Conservation (phyloP, 2,888 invertebrate genomes). For the Vanessa cardui region DNA sequence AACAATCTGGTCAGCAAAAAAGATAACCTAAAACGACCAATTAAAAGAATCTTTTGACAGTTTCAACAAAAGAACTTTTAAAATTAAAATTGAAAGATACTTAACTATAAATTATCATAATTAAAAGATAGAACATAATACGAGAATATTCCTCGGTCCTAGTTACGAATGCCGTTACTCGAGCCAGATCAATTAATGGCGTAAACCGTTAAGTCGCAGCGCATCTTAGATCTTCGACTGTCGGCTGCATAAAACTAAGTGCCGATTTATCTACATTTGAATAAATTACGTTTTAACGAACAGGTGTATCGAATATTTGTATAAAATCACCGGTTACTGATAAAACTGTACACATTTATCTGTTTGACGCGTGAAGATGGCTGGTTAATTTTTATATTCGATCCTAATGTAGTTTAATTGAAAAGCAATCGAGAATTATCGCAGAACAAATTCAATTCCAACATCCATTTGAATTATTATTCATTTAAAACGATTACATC, state of each 20-base stretch:
- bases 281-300: conserved; percentile 6
- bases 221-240: conserved; percentile 39
- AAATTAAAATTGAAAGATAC: no score
- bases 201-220: conserved; percentile 47
- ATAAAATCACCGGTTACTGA: no score
- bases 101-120: conserved; percentile 25
- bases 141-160: conserved; percentile 7
- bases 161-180: conserved; percentile 37
- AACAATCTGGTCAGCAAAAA: no score
- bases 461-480: no score
- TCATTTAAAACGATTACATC: no score
- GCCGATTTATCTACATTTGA: conserved; percentile 10
- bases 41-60: background rate
- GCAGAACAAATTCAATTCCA: no score
- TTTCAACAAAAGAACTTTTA: background rate
- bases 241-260: conserved; percentile 19
- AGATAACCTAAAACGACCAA: no score
- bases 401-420: no score
- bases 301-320: conserved; percentile 2
- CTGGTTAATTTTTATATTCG: no score
- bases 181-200: conserved; percentile 52
- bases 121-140: conserved; percentile 16
- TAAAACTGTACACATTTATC: no score
- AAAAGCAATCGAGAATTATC: no score
- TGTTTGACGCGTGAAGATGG: no score